Conservation (phyloP, 2,113 vertebrate species). For the Caretta caretta region DNA sequence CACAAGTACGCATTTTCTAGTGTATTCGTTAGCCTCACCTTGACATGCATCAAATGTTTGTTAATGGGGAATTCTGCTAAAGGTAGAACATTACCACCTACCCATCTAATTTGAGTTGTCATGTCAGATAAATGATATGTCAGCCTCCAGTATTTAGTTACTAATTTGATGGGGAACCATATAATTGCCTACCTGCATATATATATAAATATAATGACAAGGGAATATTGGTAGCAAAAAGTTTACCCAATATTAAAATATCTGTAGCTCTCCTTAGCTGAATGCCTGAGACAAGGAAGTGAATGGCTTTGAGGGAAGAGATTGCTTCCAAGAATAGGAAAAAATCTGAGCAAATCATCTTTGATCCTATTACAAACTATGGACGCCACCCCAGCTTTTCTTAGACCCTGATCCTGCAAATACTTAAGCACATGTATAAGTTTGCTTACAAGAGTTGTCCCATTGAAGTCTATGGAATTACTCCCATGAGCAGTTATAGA, state of each 20-base stretch:
- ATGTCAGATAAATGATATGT: not conserved
- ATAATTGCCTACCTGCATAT: not conserved
- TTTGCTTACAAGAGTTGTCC: slow-evolving; percentile 27
- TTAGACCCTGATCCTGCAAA: slow-evolving; percentile 18
- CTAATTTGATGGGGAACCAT: not conserved
- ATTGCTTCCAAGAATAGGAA: not conserved
- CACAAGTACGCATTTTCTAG: not conserved
- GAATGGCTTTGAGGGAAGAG: not conserved
- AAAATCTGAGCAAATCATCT: not conserved
- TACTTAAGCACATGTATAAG: slow-evolving; percentile 23
- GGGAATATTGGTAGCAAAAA: not conserved
- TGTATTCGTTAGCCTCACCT: not conserved
- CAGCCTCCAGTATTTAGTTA: not conserved
- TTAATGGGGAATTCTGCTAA: not conserved
- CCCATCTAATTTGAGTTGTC: not conserved
- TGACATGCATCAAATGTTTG: not conserved
- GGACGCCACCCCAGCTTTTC: slow-evolving; percentile 10
- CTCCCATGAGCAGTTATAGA: slow-evolving; percentile 6
- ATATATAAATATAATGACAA: not conserved
- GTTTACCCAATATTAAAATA: not conserved
- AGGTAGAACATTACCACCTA: not conserved
- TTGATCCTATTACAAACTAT: not conserved
- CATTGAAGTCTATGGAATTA: slow-evolving; percentile 39
- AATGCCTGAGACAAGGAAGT: not conserved
- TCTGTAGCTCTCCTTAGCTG: not conserved